phyloP scores from a whole-genome alignment of 2,113 vertebrate species.

The Diphyllodes magnificus region DNA sequence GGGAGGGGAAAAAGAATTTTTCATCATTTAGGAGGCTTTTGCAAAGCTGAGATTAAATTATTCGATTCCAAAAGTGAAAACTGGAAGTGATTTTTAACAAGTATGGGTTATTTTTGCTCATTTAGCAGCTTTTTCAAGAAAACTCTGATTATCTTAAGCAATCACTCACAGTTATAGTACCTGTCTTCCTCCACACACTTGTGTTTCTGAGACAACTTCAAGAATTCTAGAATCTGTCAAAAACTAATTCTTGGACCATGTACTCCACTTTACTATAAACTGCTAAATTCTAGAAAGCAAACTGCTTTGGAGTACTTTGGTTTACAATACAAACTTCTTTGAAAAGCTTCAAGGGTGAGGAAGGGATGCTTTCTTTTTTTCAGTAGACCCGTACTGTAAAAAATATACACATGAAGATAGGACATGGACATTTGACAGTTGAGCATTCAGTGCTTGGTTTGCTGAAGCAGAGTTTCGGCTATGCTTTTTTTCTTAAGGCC shows the following conservation, averaged over 20 bases:
- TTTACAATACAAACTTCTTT: neutral
- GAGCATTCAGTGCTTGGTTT: neutral
- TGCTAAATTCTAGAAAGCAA: neutral
- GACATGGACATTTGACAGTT: neutral
- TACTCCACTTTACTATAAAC: neutral
- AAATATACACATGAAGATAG: neutral
- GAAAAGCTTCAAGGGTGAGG: neutral
- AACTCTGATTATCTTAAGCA: neutral
- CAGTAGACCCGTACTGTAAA: neutral
- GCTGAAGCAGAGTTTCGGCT: neutral
- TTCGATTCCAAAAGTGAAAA: neutral
- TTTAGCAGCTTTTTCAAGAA: slow-evolving; percentile 16
- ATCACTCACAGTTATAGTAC: neutral
- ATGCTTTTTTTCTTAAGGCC: neutral
- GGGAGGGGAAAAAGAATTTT: neutral
- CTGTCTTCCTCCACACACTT: neutral
- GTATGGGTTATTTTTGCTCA: neutral
- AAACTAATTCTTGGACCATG: neutral
- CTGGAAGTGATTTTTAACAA: slow-evolving; percentile 1
- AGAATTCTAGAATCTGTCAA: neutral
- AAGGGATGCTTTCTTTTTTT: neutral
- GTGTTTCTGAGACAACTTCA: neutral
- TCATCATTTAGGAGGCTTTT: neutral
- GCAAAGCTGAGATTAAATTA: neutral
- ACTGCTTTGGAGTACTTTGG: neutral